phyloP scores from a whole-genome alignment of 2,113 vertebrate genomes.

The Vimba vimba region DNA sequence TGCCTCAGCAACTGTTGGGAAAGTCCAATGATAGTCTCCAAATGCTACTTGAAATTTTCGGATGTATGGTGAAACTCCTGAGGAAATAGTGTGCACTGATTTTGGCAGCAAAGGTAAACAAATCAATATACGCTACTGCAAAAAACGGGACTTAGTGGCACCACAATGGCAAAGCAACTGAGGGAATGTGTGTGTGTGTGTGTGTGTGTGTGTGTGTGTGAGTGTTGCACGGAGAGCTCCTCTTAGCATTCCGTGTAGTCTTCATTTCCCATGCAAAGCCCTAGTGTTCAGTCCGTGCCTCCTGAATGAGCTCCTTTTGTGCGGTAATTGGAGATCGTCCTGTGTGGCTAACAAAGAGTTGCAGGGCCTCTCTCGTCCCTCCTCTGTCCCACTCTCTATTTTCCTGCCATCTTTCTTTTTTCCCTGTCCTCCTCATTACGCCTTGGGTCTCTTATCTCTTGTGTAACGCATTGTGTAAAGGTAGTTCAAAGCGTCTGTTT shows the following conservation, averaged over 20 bases:
- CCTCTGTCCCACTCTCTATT: constrained; percentile 45
- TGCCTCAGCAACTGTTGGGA: constrained; percentile 18
- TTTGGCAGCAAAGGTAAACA: not conserved
- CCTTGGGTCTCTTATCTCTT: constrained; percentile 56
- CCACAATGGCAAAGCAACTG: not conserved
- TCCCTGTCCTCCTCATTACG: constrained; percentile 54
- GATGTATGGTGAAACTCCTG: not conserved
- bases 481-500: constrained; percentile 44
- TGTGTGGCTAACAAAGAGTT: constrained; percentile 70
- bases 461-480: constrained; percentile 63
- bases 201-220: constrained; percentile 20
- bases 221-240: constrained; percentile 40
- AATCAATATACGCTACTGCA: not conserved
- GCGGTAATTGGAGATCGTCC: constrained; percentile 82
- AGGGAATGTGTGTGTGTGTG: constrained; percentile 10
- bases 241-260: constrained; percentile 77
- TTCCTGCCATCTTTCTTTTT: constrained; percentile 44
- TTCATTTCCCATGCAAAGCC: constrained; percentile 83
- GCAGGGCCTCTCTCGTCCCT: constrained; percentile 61
- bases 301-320: constrained; percentile 91
- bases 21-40: not conserved
- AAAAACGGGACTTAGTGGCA: constrained; percentile 1
- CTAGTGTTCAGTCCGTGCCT: constrained; percentile 76
- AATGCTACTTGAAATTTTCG: not conserved
- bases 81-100: not conserved